Conservation (phyloP, 1,140 invertebrate genomes). For the Drosophila melanica region DNA sequence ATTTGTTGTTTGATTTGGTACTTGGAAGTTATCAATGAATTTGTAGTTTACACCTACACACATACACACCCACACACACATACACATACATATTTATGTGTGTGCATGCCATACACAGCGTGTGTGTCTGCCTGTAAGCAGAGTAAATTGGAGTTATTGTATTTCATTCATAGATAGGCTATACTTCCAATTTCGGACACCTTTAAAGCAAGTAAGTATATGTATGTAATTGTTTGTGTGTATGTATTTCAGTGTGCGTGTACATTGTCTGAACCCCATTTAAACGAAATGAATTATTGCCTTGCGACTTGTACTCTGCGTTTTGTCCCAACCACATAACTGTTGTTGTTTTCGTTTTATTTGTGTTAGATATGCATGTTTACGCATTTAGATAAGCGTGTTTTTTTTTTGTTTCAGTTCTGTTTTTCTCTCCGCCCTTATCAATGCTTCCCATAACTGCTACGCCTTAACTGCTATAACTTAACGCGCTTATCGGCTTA, state of each 20-base stretch:
- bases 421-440: slow-evolving; percentile 11
- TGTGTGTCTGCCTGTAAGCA: slow-evolving; percentile 8
- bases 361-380: slow-evolving; percentile 48
- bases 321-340: slow-evolving; percentile 6
- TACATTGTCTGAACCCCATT: not conserved
- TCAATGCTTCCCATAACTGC: slow-evolving; percentile 5
- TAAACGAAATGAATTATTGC: slow-evolving; percentile 41
- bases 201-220: too few species aligned
- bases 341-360: slow-evolving; percentile 11
- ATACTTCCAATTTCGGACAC: not conserved
- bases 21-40: slow-evolving; percentile 73
- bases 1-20: slow-evolving; percentile 57
- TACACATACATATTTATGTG: not conserved
- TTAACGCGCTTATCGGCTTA: slow-evolving; percentile 33
- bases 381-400: slow-evolving; percentile 44
- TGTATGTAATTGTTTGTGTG: slow-evolving; percentile 5
- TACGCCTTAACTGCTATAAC: slow-evolving; percentile 7
- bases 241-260: not conserved
- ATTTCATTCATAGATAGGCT: slow-evolving; percentile 65
- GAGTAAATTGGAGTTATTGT: slow-evolving; percentile 56
- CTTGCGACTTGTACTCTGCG: slow-evolving; percentile 5
- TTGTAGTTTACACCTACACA: slow-evolving; percentile 41
- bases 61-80: slow-evolving; percentile 16
- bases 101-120: too few species aligned
- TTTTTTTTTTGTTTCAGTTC: slow-evolving; percentile 5